Base-by-base conservation (phyloP, 2,888 invertebrate genomes). In the Orthonevra nobilis region DNA sequence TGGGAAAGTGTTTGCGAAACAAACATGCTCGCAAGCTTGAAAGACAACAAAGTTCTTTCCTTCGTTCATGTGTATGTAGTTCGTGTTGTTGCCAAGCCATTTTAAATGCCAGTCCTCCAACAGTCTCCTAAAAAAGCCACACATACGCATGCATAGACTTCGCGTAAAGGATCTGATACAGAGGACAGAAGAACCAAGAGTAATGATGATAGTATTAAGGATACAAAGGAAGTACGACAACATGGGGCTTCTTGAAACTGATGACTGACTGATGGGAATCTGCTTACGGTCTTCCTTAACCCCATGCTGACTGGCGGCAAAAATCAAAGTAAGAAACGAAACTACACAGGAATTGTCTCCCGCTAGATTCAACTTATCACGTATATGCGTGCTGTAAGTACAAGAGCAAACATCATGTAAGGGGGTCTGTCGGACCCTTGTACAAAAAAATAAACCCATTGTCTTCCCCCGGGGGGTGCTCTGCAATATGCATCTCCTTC, bases 191-290 rank as follows among this genome's bases (percentile, higher is more conserved):
- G 63, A 61, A 50, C 52, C 38, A 23, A 46, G 75, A 58, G 70
- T 77, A 64, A 77, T 40, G 60, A 58, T 28, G 52, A 64, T 70
- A 63, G 61, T 77, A 64, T 17, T 7, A 19, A 30, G 23, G 30
- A 58, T 34, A 42, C 58, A 58, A 56, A 61, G n/a, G n/a, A 56
- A 61, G 68, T 28, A 56, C 28, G 7, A 42, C 28, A 30, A 44
- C 56, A 50, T 42, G 58, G 60, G 44, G 17, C 48, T 68, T 30
- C 70, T 77, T 70, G 10, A 64, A 79, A 60, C 40, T 72, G 66
- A 64, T 61, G 60, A 72, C 77, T 77, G 70, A 64, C 60, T 72
- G 72, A 79, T 72, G 72, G 12, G 40, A 60, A 72, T 58, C 77
- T 60, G 12, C 26, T 42, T 12, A 30, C 28, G 32, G 46, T 14